These are phyloP conservation scores for Linepithema humile DNA, from an alignment of 1,140 invertebrate genomes.

Conservation along the genomic window DNA sequence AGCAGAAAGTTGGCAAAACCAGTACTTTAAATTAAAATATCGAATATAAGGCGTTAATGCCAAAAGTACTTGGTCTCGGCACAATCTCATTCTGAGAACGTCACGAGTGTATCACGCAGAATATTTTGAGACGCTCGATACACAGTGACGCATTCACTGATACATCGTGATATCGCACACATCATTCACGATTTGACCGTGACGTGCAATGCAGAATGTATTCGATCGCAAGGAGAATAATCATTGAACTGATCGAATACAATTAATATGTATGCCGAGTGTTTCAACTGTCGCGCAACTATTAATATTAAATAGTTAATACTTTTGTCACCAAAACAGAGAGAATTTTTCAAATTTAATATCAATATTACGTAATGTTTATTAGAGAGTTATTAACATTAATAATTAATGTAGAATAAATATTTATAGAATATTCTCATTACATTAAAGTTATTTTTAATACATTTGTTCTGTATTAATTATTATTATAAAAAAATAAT, in stretches of 20 bases:
- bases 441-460: too few species aligned
- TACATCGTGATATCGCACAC: background rate
- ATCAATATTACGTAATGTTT: too few species aligned
- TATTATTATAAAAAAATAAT: background rate
- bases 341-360: background rate
- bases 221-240: background rate
- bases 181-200: background rate
- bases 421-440: too few species aligned
- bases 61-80: background rate
- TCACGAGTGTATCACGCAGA: background rate
- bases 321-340: background rate
- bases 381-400: too few species aligned
- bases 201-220: background rate
- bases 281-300: background rate
- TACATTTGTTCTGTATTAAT: too few species aligned
- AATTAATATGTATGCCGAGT: background rate
- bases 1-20: too few species aligned
- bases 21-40: too few species aligned
- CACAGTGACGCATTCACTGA: background rate
- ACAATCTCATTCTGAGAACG: background rate
- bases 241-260: background rate
- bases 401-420: too few species aligned
- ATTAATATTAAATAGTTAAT: background rate
- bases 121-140: constrained; percentile 16
- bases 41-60: background rate